A percentile compares a stretch with the other conserved stretches of the same genome.
phyloP scores from a whole-genome alignment of 2,113 vertebrate genomes.

The Dicerorhinus sumatrensis region DNA sequence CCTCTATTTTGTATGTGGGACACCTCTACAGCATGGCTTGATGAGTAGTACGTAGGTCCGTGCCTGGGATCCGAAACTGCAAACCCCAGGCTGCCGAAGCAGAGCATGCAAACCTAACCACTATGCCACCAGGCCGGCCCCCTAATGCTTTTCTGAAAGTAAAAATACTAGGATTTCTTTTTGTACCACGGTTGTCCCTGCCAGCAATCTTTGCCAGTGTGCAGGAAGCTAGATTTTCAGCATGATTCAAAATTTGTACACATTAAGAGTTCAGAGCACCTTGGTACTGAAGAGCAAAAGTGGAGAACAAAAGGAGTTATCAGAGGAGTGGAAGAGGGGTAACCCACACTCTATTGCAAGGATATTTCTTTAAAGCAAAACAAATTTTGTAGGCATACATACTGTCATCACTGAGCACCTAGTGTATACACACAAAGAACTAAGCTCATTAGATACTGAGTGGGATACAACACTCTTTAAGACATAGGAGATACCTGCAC shows the following conservation, averaged over 20 bases:
- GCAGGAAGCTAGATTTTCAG: slow-evolving; percentile 22
- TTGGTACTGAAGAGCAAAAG: background rate
- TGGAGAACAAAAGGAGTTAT: background rate
- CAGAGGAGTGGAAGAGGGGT: background rate
- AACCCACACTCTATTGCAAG: slow-evolving; percentile 1
- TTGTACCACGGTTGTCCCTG: background rate
- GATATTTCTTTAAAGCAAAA: background rate
- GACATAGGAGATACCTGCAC: background rate
- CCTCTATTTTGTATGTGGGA: too few relatives aligned
- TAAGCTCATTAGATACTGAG: slow-evolving; percentile 23
- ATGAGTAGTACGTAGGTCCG: too few relatives aligned
- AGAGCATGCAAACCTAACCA: too few relatives aligned
- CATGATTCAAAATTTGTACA: slow-evolving; percentile 42
- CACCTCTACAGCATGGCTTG: too few relatives aligned
- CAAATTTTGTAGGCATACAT: background rate
- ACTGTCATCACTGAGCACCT: background rate
- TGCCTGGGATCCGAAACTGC: too few relatives aligned
- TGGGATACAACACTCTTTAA: background rate
- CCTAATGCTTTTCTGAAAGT: background rate
- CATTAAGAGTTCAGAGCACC: background rate
- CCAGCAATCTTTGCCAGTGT: background rate
- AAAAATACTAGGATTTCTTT: slow-evolving; percentile 56
- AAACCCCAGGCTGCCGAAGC: too few relatives aligned
- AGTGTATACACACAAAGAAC: background rate
- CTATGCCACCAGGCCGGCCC: too few relatives aligned